Percentiles rank a stretch among this genome's conserved stretches.
Conservation (phyloP, 2,797 vertebrate genomes). For the Cossypha dichroa region DNA sequence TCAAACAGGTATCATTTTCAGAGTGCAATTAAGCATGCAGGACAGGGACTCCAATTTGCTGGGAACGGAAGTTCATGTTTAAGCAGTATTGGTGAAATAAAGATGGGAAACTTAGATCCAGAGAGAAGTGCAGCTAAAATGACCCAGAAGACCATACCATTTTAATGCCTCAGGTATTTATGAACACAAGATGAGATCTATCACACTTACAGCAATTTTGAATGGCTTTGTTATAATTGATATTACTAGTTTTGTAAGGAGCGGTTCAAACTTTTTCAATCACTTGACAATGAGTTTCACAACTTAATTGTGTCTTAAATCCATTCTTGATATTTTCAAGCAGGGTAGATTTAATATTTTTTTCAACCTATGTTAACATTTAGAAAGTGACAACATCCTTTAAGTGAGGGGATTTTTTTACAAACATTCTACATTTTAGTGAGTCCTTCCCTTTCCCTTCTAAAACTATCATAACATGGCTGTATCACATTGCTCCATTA, state of each 20-base stretch:
- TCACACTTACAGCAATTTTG: background rate
- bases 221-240: background rate
- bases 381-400: background rate
- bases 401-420: background rate
- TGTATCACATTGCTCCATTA: background rate
- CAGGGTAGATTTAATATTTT: background rate
- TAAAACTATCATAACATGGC: fast-evolving
- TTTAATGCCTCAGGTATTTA: background rate
- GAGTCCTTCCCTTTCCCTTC: background rate
- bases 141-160: fast-evolving
- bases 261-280: background rate
- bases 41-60: background rate
- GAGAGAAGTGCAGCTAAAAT: background rate
- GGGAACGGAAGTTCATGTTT: background rate
- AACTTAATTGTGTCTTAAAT: background rate
- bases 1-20: background rate
- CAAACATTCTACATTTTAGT: background rate
- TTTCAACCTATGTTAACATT: background rate
- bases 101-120: background rate
- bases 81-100: background rate
- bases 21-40: background rate
- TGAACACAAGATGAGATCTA: background rate
- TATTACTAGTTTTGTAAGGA: background rate
- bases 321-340: background rate
- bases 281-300: background rate